A percentile compares a stretch with the other conserved stretches of the same genome.
Conservation (phyloP, 2,888 invertebrate species). For the Scaeva pyrastri region DNA sequence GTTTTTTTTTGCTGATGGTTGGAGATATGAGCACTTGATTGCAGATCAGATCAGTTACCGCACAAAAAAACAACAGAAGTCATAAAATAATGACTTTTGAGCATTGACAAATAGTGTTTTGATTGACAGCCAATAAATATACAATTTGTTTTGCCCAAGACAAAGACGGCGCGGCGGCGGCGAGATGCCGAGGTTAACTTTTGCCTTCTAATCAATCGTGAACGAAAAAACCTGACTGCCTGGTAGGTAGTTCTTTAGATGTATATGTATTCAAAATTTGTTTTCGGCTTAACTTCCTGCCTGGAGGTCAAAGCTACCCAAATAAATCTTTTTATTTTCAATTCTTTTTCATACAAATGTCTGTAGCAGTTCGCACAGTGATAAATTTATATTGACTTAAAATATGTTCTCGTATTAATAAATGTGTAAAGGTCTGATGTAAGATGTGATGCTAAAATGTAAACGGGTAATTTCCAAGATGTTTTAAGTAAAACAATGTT, state of each 20-base stretch:
- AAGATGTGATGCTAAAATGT: too few relatives aligned
- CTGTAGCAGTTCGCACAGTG: too few relatives aligned
- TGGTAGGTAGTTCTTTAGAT: neutral
- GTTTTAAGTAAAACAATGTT: too few relatives aligned
- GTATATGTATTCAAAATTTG: neutral
- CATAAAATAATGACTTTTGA: slow-evolving; percentile 57
- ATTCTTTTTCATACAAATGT: neutral
- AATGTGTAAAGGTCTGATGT: too few relatives aligned
- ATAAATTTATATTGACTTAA: too few relatives aligned
- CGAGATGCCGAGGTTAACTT: neutral
- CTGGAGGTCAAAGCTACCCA: slow-evolving; percentile 14
- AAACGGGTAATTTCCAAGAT: too few relatives aligned
- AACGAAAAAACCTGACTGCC: neutral
- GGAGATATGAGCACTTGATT: slow-evolving; percentile 18
- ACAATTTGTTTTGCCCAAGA: neutral
- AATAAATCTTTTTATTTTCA: slow-evolving; percentile 9
- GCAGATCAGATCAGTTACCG: slow-evolving; percentile 28
- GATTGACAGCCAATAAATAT: slow-evolving; percentile 58
- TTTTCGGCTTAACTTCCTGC: slow-evolving; percentile 7
- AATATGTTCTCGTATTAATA: too few relatives aligned
- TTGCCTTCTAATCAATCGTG: neutral
- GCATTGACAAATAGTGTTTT: slow-evolving; percentile 47
- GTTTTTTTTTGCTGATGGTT: slow-evolving; percentile 22
- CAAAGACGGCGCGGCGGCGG: neutral
- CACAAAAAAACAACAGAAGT: slow-evolving; percentile 16